Percentiles rank a stretch among this genome's conserved stretches.
These are phyloP conservation scores for Sebastes minor DNA, from an alignment of 2,797 vertebrate species.

Conservation along the genomic window DNA sequence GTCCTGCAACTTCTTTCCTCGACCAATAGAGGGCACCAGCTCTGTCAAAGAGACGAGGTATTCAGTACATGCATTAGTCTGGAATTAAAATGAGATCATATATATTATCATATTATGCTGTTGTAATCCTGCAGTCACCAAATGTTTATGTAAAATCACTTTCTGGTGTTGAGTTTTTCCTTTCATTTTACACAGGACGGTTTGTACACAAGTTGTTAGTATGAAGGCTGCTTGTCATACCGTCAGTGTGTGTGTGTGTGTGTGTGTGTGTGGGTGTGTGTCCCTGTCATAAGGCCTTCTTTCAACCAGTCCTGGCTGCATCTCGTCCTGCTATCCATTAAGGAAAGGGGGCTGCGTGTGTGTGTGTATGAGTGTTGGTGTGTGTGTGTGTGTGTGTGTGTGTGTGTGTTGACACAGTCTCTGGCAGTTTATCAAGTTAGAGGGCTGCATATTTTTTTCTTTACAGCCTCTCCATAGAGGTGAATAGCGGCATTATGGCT, in stretches of 20 bases:
- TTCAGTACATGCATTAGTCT: background rate
- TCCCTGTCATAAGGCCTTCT: conserved; percentile 64
- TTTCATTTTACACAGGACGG: background rate
- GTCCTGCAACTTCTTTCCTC: background rate
- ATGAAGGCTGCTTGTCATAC: background rate
- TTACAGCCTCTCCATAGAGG: conserved; percentile 56
- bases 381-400: background rate
- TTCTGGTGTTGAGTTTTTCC: background rate
- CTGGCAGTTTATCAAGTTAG: conserved; percentile 63
- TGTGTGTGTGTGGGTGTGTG: conserved; percentile 7
- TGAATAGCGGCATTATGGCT: conserved; percentile 76
- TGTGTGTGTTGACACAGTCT: conserved; percentile 67
- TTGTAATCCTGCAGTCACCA: background rate
- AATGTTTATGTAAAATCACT: background rate
- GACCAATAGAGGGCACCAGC: conserved; percentile 6
- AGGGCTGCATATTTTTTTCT: conserved; percentile 38
- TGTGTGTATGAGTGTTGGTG: background rate
- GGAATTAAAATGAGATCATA: background rate
- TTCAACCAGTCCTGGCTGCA: conserved; percentile 64
- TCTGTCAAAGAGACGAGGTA: background rate
- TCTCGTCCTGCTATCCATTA: conserved; percentile 55
- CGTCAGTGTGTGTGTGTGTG: background rate
- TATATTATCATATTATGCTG: background rate
- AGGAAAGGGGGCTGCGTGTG: background rate
- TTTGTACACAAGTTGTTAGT: background rate